These are phyloP conservation scores for Corapipo altera DNA, from an alignment of 2,113 vertebrate genomes.

Conservation along the genomic window DNA sequence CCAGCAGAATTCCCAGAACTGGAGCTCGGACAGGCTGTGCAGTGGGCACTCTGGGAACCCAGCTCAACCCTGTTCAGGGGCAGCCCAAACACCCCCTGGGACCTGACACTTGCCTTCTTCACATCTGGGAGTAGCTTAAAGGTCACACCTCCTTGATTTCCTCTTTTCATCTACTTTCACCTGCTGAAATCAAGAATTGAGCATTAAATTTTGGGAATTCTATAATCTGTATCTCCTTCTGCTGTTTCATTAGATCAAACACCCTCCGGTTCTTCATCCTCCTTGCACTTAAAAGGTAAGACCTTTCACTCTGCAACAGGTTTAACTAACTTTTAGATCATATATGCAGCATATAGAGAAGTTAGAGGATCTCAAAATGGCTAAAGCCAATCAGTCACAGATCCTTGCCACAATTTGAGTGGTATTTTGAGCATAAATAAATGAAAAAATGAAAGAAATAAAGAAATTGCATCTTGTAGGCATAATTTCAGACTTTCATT, in stretches of 20 bases:
- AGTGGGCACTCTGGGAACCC: background rate
- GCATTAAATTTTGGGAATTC: background rate
- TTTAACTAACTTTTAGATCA: background rate
- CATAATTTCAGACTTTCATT: background rate
- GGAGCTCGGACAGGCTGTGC: background rate
- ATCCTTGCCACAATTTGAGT: background rate
- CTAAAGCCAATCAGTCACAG: background rate
- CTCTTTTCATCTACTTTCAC: background rate
- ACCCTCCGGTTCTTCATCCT: background rate
- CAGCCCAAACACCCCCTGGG: background rate
- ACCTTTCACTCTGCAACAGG: background rate
- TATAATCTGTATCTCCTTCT: background rate
- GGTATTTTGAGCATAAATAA: background rate
- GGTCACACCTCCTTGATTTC: background rate
- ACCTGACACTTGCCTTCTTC: fast-evolving
- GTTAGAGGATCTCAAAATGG: background rate
- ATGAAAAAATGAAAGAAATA: background rate
- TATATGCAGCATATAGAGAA: background rate
- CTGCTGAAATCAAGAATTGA: background rate
- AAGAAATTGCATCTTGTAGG: background rate
- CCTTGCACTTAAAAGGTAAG: background rate
- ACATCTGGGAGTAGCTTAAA: background rate
- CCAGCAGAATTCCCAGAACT: fast-evolving
- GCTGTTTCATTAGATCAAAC: background rate
- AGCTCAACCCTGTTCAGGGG: background rate